A percentile compares a stretch with the other conserved stretches of the same genome.
Evolutionary conservation across 2,797 vertebrate species (phyloP).

Genomic region (Spinus olivaceus): DNA sequence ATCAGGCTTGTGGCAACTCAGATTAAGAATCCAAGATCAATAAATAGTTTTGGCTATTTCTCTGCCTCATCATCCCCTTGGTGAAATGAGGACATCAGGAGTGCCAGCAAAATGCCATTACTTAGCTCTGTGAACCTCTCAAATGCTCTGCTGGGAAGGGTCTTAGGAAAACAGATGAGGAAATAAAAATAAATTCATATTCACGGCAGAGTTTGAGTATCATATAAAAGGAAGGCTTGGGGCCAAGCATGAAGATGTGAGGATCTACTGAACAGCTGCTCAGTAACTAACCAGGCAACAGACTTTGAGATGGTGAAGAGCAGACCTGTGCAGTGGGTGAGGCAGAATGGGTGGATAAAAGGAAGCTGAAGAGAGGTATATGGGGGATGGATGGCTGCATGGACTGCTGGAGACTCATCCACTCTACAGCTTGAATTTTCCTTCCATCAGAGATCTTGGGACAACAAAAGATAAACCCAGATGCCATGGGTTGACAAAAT

Average conservation of each 20-base stretch:
- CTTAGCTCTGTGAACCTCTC: neutral
- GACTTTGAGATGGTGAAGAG: neutral
- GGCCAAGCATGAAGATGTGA: neutral
- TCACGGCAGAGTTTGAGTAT: neutral
- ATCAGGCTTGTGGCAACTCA: neutral
- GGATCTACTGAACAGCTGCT: neutral
- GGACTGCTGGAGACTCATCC: neutral
- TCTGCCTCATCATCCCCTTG: neutral
- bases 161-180: neutral
- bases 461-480: neutral
- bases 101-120: neutral
- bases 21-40: neutral
- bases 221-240: neutral
- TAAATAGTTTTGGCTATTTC: neutral
- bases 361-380: neutral
- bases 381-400: neutral
- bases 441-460: neutral
- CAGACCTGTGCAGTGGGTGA: neutral
- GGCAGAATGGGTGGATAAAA: neutral
- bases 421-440: neutral
- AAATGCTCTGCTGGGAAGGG: neutral
- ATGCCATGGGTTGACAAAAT: neutral
- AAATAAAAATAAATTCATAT: constrained; percentile 40
- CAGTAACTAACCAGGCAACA: neutral
- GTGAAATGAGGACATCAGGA: neutral